A percentile compares a stretch with the other conserved stretches of the same genome.
phyloP scores from a whole-genome alignment of 1,140 invertebrate species.

The Drosophila ficusphila region DNA sequence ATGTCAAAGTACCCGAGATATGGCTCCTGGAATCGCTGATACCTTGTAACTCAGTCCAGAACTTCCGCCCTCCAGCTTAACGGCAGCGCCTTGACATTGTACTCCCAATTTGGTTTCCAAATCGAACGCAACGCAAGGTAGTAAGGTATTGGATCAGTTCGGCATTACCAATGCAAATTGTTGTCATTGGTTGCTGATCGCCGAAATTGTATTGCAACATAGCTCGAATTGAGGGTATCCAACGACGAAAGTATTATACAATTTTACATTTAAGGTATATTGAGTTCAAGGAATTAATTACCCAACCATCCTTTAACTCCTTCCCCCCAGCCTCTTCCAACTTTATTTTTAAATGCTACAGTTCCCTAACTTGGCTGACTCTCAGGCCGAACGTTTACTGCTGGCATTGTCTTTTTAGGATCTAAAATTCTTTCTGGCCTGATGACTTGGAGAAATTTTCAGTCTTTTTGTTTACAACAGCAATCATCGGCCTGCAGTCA shows the following conservation, averaged over 20 bases:
- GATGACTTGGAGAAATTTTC: slow-evolving; percentile 28
- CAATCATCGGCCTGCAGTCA: slow-evolving; percentile 47
- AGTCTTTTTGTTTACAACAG: slow-evolving; percentile 44
- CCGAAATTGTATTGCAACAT: background rate
- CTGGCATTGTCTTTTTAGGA: too few relatives aligned
- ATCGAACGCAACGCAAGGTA: slow-evolving; percentile 4
- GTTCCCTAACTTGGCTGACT: slow-evolving; percentile 14
- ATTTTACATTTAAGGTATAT: background rate
- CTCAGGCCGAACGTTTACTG: slow-evolving; percentile 7
- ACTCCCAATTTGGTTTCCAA: slow-evolving; percentile 15
- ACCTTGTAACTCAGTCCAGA: slow-evolving; percentile 17
- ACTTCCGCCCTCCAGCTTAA: slow-evolving; percentile 54
- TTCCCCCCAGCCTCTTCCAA: background rate
- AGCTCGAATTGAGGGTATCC: background rate
- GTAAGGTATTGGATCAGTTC: background rate
- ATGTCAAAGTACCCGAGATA: too few relatives aligned
- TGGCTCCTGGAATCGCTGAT: too few relatives aligned
- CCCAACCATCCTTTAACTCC: too few relatives aligned
- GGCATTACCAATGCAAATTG: slow-evolving; percentile 53
- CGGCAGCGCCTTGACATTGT: slow-evolving; percentile 62
- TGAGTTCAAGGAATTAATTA: background rate
- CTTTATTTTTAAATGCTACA: background rate
- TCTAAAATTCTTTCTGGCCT: slow-evolving; percentile 20
- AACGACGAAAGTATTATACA: too few relatives aligned
- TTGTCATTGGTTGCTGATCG: slow-evolving; percentile 49